These are phyloP conservation scores for Eremophila alpestris DNA, from an alignment of 2,797 vertebrate species.

Conservation along the genomic window DNA sequence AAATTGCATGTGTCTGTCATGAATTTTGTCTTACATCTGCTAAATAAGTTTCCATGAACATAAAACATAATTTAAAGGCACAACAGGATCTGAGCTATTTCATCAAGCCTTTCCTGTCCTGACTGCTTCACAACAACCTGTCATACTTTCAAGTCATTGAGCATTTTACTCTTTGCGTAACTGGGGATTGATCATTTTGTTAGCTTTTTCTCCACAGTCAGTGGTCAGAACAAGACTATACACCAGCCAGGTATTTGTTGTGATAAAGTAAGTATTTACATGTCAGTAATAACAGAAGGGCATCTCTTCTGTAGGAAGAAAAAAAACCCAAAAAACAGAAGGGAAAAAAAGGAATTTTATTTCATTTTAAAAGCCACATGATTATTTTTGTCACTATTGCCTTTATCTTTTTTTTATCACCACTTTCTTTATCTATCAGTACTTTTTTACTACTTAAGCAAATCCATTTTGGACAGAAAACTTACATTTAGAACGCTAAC, in stretches of 20 bases:
- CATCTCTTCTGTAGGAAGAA: not conserved
- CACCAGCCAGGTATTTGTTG: not conserved
- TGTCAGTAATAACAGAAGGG: constrained; percentile 44
- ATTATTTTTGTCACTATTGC: constrained; percentile 1
- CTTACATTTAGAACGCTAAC: not conserved
- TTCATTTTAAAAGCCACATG: constrained; percentile 2
- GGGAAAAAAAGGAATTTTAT: not conserved
- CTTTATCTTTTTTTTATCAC: not conserved
- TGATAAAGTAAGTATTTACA: constrained; percentile 59
- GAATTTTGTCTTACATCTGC: constrained; percentile 7
- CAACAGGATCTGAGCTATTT: not conserved
- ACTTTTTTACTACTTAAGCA: not conserved
- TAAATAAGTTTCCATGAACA: constrained; percentile 46
- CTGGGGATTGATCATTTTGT: constrained; percentile 37
- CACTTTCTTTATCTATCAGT: not conserved
- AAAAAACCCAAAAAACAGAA: not conserved
- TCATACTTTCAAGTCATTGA: constrained; percentile 28
- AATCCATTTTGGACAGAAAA: not conserved
- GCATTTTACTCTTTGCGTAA: not conserved
- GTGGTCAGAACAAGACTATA: constrained; percentile 15
- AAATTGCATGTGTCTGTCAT: not conserved
- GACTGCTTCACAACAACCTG: constrained; percentile 1
- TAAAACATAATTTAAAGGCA: constrained; percentile 14
- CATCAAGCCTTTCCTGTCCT: not conserved
- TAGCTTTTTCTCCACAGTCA: constrained; percentile 18